Evolutionary conservation across 2,113 vertebrate species (phyloP), one percentile per base, ranked within the genome.

Genomic region (Pleuronectes platessa): DNA sequence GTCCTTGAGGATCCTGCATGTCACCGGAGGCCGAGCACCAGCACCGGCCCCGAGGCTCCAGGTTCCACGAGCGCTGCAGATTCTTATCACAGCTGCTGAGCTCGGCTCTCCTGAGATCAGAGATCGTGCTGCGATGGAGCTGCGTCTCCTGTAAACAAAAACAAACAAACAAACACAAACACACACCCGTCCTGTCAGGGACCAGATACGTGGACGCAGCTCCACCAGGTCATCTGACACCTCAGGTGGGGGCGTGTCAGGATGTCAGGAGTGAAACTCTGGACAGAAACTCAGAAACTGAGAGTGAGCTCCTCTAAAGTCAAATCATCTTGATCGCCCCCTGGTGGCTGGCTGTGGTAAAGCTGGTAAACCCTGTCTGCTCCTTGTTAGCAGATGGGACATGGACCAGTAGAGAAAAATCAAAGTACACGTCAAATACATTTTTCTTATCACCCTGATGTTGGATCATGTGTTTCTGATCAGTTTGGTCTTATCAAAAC

Each of bases 81-180:
- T 92, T 84, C 40, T 18, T 89, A 92, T 93, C 91, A 65, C 47
- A 68, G 20, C 12, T 80, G 89, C 84, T 82, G 79, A 92, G 86
- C 84, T 90, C 6, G 64, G 70, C 68, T 61, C 63, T 81, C 24
- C 24, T 24, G 24, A 24, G 24, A 24, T 78, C 65, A 26, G 51
- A 62, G 81, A 90, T 86, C 49, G 67, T 24, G 74, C 61, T 20
- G 67, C 20, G 78, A 88, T 75, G 21, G 61, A 66, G 47, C 24
- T 6, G 24, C 5, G 26, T 27, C 15, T 20, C 18, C 49, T 20
- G 49, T 18, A 5, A 55, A 21, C 4, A 3, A 53, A 53, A 74
- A 45, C 51, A 51, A 51, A 60, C 42, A 27, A 24, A 24, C 24
- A 24, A 24, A 24, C 24, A 24, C 24, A 24, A 24, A 24, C 24